Evolutionary conservation across 2,797 vertebrate species (phyloP).

Genomic region (Acanthornis magna): DNA sequence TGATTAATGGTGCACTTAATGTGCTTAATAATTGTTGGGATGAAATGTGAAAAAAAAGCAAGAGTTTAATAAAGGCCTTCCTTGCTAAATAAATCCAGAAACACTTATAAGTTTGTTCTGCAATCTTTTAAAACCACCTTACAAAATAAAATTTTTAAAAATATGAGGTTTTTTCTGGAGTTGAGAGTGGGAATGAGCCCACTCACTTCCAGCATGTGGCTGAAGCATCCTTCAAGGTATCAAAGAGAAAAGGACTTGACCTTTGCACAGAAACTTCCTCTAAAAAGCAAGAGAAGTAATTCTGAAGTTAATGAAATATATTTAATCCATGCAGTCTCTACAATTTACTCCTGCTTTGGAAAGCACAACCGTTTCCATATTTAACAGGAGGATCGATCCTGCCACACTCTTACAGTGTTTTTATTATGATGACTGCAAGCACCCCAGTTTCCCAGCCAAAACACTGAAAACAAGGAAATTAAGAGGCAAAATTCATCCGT

Average conservation of each 20-base stretch:
- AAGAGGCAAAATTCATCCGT: background rate
- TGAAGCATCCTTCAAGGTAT: background rate
- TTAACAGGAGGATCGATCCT: background rate
- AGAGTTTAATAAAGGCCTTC: background rate
- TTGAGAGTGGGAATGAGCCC: background rate
- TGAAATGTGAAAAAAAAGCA: background rate
- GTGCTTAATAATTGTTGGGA: background rate
- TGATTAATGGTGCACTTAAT: background rate
- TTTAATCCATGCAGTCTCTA: background rate
- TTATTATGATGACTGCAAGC: background rate
- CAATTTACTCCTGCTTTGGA: background rate
- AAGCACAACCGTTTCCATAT: background rate
- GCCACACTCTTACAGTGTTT: background rate
- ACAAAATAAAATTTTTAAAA: background rate
- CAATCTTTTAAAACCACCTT: background rate
- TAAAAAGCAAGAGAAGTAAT: background rate
- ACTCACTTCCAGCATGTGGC: background rate
- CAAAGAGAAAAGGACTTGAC: background rate
- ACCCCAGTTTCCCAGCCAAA: background rate
- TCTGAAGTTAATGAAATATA: background rate
- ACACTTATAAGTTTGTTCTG: background rate
- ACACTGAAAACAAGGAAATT: background rate
- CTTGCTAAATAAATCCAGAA: background rate
- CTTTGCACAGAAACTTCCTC: background rate
- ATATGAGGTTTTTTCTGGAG: rapidly evolving